Evolutionary conservation across 2,113 vertebrate species (phyloP).

Genomic region (Oryzias javanicus): DNA sequence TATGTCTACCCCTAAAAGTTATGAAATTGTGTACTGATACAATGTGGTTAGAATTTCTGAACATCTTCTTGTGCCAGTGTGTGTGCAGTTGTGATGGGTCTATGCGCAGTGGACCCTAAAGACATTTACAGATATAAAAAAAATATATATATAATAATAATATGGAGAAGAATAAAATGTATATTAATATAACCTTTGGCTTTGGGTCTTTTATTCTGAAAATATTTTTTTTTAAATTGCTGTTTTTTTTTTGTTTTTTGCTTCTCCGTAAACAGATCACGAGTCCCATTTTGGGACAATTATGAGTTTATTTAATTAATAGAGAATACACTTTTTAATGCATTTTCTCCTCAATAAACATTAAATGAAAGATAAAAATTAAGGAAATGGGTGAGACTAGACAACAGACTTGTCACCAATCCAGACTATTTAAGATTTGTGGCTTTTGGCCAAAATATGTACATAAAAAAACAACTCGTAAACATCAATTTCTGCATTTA

Average conservation of each 20-base stretch:
- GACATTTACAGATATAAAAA: constrained; percentile 65
- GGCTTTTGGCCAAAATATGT: too few relatives aligned
- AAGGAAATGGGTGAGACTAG: too few relatives aligned
- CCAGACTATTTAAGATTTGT: too few relatives aligned
- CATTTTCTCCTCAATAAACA: too few relatives aligned
- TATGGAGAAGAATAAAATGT: constrained; percentile 73
- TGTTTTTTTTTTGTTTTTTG: background rate
- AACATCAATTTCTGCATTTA: too few relatives aligned
- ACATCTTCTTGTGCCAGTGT: constrained; percentile 71
- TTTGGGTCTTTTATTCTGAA: constrained; percentile 28
- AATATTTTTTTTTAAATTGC: background rate
- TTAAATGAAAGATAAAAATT: too few relatives aligned
- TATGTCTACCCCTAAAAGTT: constrained; percentile 30
- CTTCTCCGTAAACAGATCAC: too few relatives aligned
- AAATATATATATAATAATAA: constrained; percentile 50
- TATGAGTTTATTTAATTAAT: too few relatives aligned
- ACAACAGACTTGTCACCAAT: too few relatives aligned
- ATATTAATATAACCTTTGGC: constrained; percentile 69
- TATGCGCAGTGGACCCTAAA: constrained; percentile 59
- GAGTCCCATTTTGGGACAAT: too few relatives aligned
- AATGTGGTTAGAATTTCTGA: constrained; percentile 68
- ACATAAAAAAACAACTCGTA: too few relatives aligned
- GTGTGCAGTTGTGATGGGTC: constrained; percentile 69
- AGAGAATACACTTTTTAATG: too few relatives aligned
- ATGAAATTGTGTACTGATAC: constrained; percentile 63